Evolutionary conservation across 2,797 vertebrate species (phyloP).

Genomic region (Hippopotamyrus pictus): DNA sequence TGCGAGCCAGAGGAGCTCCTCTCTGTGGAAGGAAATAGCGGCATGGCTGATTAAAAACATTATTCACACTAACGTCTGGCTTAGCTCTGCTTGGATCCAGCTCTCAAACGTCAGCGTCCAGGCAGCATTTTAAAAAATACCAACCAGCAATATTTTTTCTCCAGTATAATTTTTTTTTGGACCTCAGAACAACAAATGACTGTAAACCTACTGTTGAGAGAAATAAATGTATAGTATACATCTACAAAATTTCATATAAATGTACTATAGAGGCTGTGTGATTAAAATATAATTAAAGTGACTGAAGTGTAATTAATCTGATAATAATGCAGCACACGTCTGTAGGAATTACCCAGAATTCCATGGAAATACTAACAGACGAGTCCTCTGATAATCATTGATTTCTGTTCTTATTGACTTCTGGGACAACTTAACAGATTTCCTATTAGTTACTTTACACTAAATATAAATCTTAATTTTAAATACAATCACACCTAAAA

Average conservation of each 20-base stretch:
- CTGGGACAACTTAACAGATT: neutral
- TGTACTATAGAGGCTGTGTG: neutral
- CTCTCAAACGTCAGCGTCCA: neutral
- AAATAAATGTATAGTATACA: neutral
- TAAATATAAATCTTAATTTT: neutral
- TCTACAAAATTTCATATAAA: neutral
- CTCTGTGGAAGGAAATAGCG: slow-evolving; percentile 40
- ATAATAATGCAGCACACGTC: neutral
- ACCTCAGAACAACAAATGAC: neutral
- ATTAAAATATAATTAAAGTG: neutral
- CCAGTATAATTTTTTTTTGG: neutral
- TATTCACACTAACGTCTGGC: slow-evolving; percentile 23
- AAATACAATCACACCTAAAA: neutral
- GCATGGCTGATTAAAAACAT: slow-evolving; percentile 38
- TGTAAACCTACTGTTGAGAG: neutral
- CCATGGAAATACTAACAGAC: neutral
- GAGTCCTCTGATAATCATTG: neutral
- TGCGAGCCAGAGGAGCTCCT: slow-evolving; percentile 27
- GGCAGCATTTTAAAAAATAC: neutral
- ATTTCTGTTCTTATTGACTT: neutral
- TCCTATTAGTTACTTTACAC: neutral
- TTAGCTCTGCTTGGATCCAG: slow-evolving; percentile 7
- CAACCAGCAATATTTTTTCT: neutral
- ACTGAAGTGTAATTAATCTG: neutral
- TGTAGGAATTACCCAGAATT: neutral